phyloP scores from a whole-genome alignment of 2,888 invertebrate genomes.

The Horisme vitalbata region DNA sequence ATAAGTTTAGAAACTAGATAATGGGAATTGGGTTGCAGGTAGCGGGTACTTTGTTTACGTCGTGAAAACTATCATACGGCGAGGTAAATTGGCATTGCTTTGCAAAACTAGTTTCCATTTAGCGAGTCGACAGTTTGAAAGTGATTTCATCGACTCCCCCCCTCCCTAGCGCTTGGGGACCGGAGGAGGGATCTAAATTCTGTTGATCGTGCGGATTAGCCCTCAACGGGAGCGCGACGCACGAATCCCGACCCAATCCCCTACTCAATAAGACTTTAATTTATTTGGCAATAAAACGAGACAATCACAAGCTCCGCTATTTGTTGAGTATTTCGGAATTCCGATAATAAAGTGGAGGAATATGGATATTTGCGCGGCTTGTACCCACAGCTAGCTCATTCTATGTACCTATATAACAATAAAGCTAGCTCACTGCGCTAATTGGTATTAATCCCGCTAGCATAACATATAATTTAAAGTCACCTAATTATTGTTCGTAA shows the following conservation, averaged over 20 bases:
- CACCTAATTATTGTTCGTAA: too few species aligned
- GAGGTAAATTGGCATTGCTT: background rate
- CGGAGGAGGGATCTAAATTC: slow-evolving; percentile 22
- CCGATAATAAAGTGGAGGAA: slow-evolving; percentile 30
- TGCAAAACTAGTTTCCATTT: background rate
- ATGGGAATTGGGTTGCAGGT: too few species aligned
- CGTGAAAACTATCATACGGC: slow-evolving; percentile 1
- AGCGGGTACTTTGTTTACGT: too few species aligned
- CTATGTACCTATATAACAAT: too few species aligned
- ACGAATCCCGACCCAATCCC: slow-evolving; percentile 7
- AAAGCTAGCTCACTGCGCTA: too few species aligned
- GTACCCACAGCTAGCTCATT: background rate
- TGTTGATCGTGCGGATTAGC: slow-evolving; percentile 36
- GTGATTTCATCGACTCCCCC: slow-evolving; percentile 3
- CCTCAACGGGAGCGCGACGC: slow-evolving; percentile 12
- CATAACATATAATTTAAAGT: too few species aligned
- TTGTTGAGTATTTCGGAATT: slow-evolving; percentile 29
- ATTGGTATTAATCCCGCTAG: too few species aligned
- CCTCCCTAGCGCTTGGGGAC: background rate
- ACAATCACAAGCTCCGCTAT: slow-evolving; percentile 27
- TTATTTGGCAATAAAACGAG: slow-evolving; percentile 8
- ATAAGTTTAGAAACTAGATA: too few species aligned
- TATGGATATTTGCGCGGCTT: background rate
- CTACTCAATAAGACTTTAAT: slow-evolving; percentile 10
- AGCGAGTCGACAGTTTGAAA: slow-evolving; percentile 4